These are phyloP conservation scores for Zonitis immaculata DNA, from an alignment of 2,888 invertebrate genomes.

Conservation along the genomic window DNA sequence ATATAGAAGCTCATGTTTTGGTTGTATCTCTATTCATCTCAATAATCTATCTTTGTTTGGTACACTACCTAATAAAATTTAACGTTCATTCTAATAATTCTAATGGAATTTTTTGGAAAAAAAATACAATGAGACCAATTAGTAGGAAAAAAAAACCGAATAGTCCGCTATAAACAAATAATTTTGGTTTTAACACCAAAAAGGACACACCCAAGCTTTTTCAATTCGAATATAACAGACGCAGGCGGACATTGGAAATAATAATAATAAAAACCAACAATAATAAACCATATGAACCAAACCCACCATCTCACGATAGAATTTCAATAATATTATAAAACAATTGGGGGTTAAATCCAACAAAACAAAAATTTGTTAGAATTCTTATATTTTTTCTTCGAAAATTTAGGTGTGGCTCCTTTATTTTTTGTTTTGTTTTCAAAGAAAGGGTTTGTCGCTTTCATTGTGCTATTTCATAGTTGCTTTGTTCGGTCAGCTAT, in stretches of 20 bases:
- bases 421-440: neutral
- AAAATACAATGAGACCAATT: neutral
- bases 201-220: conserved; percentile 1
- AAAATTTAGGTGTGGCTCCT: neutral
- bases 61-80: too few relatives aligned
- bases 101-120: too few relatives aligned
- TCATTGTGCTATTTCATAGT: neutral
- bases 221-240: conserved; percentile 3
- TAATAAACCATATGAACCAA: neutral
- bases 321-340: neutral
- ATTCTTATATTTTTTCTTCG: too few relatives aligned
- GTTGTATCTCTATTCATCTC: neutral
- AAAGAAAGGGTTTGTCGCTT: neutral
- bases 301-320: neutral
- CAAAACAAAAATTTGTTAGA: neutral
- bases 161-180: neutral
- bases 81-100: too few relatives aligned
- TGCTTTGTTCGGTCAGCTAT: neutral
- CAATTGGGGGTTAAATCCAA: too few relatives aligned
- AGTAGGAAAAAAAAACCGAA: neutral
- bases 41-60: neutral
- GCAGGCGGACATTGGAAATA: conserved; percentile 3
- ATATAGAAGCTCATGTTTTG: neutral
- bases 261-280: neutral
- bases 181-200: neutral